A percentile compares a stretch with the other conserved stretches of the same genome.
phyloP scores from a whole-genome alignment of 2,113 vertebrate genomes.

The Aptenodytes forsteri region DNA sequence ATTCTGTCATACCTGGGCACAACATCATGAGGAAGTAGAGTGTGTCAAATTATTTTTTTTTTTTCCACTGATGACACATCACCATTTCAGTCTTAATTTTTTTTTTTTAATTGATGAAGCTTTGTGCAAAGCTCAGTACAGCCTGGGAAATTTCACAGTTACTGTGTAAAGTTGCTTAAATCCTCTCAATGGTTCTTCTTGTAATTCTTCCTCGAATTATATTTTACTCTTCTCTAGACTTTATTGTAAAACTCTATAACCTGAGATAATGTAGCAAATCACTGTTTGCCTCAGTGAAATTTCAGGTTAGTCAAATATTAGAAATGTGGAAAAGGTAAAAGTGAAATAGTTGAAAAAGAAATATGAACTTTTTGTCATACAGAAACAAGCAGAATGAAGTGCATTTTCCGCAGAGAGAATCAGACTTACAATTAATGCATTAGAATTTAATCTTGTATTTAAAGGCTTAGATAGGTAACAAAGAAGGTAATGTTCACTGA shows the following conservation, averaged over 20 bases:
- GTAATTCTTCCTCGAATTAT: neutral
- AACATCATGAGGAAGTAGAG: neutral
- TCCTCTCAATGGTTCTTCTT: neutral
- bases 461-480: neutral
- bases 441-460: neutral
- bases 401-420: neutral
- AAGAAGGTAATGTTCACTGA: neutral
- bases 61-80: neutral
- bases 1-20: neutral
- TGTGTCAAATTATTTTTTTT: neutral
- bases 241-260: neutral
- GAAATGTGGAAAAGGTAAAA: neutral
- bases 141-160: neutral
- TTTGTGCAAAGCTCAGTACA: neutral
- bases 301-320: neutral
- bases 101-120: neutral
- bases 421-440: neutral
- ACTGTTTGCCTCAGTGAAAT: neutral
- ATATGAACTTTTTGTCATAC: neutral
- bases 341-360: neutral
- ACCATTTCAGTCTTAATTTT: neutral
- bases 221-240: neutral
- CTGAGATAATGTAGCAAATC: neutral
- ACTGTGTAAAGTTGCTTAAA: neutral
- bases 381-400: neutral